A percentile compares a stretch with the other conserved stretches of the same genome.
Evolutionary conservation across 2,113 vertebrate species (phyloP).

Genomic region (Rhinolophus ferrumequinum): DNA sequence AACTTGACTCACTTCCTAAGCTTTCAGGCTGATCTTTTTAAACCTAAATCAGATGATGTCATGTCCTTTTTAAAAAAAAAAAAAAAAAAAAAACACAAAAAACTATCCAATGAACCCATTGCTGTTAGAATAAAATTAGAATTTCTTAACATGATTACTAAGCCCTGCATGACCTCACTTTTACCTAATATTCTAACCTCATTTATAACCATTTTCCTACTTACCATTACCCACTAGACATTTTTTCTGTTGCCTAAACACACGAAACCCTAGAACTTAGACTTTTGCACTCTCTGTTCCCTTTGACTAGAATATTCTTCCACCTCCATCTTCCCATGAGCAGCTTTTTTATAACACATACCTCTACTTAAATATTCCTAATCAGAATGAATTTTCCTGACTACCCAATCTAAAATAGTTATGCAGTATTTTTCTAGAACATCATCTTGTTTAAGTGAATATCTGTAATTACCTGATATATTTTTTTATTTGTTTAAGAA

Average conservation of each 20-base stretch:
- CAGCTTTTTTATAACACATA: background rate
- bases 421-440: background rate
- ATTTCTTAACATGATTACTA: background rate
- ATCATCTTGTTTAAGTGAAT: background rate
- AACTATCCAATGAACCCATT: background rate
- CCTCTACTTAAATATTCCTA: background rate
- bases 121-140: background rate
- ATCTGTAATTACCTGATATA: background rate
- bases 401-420: background rate
- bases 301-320: background rate
- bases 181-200: background rate
- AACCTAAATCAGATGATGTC: background rate
- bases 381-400: background rate
- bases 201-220: background rate
- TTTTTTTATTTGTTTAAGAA: background rate
- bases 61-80: background rate
- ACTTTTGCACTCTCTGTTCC: background rate
- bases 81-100: too few species aligned
- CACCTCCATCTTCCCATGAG: background rate
- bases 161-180: background rate
- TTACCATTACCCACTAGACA: background rate
- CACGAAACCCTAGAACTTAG: background rate
- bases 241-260: background rate
- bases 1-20: background rate
- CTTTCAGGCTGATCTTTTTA: background rate